A percentile compares a stretch with the other conserved stretches of the same genome.
Conservation (phyloP, 2,888 invertebrate genomes). For the Malthinus seriepunctatus region DNA sequence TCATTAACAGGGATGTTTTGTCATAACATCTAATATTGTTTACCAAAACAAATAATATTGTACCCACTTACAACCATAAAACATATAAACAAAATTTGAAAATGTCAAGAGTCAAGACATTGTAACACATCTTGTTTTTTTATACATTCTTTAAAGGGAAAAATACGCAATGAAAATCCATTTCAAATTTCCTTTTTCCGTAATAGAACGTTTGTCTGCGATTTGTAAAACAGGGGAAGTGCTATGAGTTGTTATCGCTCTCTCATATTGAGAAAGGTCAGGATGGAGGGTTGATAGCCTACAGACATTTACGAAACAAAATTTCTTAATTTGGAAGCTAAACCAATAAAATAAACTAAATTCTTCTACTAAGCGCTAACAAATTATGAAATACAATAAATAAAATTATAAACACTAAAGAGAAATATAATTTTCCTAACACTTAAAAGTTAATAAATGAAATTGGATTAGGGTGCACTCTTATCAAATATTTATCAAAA, state of each 20-base stretch:
- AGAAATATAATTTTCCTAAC: not conserved
- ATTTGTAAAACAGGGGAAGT: conserved; percentile 10
- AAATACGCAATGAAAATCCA: conserved; percentile 6
- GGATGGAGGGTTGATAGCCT: conserved; percentile 9
- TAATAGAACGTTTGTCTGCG: conserved; percentile 13
- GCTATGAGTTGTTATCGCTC: conserved; percentile 11
- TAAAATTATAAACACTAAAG: not conserved
- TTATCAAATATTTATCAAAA: too few species aligned
- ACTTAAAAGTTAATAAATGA: not conserved
- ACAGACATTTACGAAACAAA: conserved; percentile 11
- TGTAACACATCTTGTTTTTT: too few species aligned
- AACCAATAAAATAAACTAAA: conserved; percentile 1
- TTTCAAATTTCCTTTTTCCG: conserved; percentile 12
- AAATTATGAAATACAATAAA: not conserved
- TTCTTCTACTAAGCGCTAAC: not conserved
- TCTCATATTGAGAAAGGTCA: conserved; percentile 7
- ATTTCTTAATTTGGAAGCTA: conserved; percentile 6
- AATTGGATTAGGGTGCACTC: not conserved
- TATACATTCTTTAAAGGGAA: not conserved
- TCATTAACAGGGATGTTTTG: too few species aligned
- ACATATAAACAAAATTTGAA: too few species aligned
- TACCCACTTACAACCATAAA: too few species aligned
- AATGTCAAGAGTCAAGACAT: too few species aligned
- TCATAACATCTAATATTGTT: too few species aligned
- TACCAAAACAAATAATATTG: too few species aligned